A percentile compares a stretch with the other conserved stretches of the same genome.
Evolutionary conservation across 2,888 invertebrate species (phyloP).

Genomic region (Bellardia pandia): DNA sequence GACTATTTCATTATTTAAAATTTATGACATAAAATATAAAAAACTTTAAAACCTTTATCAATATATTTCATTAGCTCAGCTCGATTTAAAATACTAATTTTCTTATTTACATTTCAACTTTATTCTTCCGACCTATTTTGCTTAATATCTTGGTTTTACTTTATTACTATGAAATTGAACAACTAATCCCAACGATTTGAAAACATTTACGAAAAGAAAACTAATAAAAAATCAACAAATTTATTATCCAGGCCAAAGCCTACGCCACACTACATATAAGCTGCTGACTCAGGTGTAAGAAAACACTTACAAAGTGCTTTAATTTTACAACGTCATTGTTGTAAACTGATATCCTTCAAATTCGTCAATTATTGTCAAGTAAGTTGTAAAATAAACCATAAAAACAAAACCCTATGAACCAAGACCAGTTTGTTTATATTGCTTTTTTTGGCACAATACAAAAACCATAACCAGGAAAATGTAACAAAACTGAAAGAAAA

Average conservation of each 20-base stretch:
- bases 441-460: neutral
- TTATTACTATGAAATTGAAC: neutral
- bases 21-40: too few species aligned
- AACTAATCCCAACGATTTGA: neutral
- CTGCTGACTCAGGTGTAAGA: slow-evolving; percentile 47
- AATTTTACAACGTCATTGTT: slow-evolving; percentile 22
- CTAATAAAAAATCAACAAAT: slow-evolving; percentile 13
- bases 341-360: slow-evolving; percentile 49
- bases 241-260: neutral
- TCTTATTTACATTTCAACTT: too few species aligned
- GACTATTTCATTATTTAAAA: too few species aligned
- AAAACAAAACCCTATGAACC: slow-evolving; percentile 31
- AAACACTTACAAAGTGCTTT: slow-evolving; percentile 30
- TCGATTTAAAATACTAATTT: too few species aligned
- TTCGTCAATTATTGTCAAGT: slow-evolving; percentile 56
- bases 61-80: too few species aligned
- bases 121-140: neutral
- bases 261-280: slow-evolving; percentile 26
- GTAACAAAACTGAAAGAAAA: slow-evolving; percentile 2
- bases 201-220: neutral
- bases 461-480: neutral
- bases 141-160: neutral
- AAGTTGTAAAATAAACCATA: slow-evolving; percentile 46
- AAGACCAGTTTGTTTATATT: slow-evolving; percentile 21
- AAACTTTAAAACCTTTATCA: too few species aligned